Percentiles rank a stretch among this genome's conserved stretches.
Evolutionary conservation across 2,113 vertebrate genomes (phyloP).

Genomic region (Leptodactylus fuscus): DNA sequence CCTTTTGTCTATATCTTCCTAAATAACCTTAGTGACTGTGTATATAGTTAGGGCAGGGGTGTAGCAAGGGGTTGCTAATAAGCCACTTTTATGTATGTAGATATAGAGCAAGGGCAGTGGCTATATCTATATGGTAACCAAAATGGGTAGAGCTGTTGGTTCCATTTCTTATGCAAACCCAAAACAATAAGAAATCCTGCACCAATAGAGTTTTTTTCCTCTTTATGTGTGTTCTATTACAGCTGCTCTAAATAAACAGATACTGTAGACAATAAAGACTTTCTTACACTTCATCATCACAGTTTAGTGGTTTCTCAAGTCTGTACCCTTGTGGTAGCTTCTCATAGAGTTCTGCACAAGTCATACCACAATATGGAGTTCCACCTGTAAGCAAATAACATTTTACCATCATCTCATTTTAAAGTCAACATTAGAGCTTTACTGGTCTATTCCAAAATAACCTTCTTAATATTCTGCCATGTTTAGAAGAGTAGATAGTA

Average conservation of each 20-base stretch:
- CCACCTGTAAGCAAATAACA: slow-evolving; percentile 74
- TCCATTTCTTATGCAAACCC: too few relatives aligned
- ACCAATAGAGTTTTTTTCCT: not conserved
- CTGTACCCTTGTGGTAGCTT: slow-evolving; percentile 87
- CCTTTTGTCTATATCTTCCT: too few relatives aligned
- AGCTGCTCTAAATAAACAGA: not conserved
- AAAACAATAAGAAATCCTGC: not conserved
- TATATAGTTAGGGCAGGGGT: too few relatives aligned
- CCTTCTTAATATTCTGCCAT: not conserved
- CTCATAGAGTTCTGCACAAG: slow-evolving; percentile 87
- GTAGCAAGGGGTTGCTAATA: too few relatives aligned
- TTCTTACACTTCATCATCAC: slow-evolving; percentile 88
- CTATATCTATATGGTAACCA: too few relatives aligned
- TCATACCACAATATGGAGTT: slow-evolving; percentile 89
- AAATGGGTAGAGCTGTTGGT: too few relatives aligned
- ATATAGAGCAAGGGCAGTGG: too few relatives aligned
- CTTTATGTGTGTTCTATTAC: not conserved
- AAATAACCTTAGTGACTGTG: too few relatives aligned
- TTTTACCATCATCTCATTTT: not conserved
- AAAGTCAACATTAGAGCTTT: not conserved
- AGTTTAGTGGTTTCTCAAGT: slow-evolving; percentile 88
- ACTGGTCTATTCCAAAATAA: not conserved
- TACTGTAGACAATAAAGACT: not conserved
- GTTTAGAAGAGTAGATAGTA: too few relatives aligned
- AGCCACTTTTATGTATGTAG: too few relatives aligned